Evolutionary conservation across 2,888 invertebrate species (phyloP).

Genomic region (Silvanus unidentatus): DNA sequence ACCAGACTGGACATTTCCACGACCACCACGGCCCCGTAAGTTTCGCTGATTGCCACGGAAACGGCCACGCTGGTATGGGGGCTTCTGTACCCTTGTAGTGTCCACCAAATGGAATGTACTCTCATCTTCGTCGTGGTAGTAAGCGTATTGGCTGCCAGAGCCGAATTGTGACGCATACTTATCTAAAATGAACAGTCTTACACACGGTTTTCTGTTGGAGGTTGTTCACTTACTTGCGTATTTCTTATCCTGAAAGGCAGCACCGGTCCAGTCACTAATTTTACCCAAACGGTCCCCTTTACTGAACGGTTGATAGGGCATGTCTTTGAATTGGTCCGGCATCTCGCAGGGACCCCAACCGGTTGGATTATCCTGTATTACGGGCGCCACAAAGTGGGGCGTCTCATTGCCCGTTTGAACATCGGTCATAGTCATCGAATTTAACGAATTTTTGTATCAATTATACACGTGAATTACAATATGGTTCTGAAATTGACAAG

Average conservation of each 20-base stretch:
- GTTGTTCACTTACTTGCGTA: slow-evolving; percentile 68
- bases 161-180: slow-evolving; percentile 91
- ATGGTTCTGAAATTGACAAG: too few relatives aligned
- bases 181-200: slow-evolving; percentile 58
- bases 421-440: slow-evolving; percentile 36
- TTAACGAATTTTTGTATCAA: neutral
- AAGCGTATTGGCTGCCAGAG: slow-evolving; percentile 94
- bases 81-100: slow-evolving; percentile 82
- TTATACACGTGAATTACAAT: neutral
- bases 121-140: slow-evolving; percentile 98
- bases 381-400: slow-evolving; percentile 64
- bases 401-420: slow-evolving; percentile 49
- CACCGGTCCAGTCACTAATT: slow-evolving; percentile 98
- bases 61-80: slow-evolving; percentile 87
- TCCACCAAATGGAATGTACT: slow-evolving; percentile 97
- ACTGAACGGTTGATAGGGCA: slow-evolving; percentile 98
- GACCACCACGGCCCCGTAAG: slow-evolving; percentile 58
- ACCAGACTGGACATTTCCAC: slow-evolving; percentile 63
- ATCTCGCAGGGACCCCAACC: slow-evolving; percentile 98
- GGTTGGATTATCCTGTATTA: slow-evolving; percentile 76
- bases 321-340: slow-evolving; percentile 89
- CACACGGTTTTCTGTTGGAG: too few relatives aligned
- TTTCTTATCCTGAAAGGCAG: slow-evolving; percentile 87
- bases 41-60: slow-evolving; percentile 77
- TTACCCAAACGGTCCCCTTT: slow-evolving; percentile 98